These are phyloP conservation scores for Decapterus maruadsi DNA, from an alignment of 2,797 vertebrate species.

Conservation along the genomic window DNA sequence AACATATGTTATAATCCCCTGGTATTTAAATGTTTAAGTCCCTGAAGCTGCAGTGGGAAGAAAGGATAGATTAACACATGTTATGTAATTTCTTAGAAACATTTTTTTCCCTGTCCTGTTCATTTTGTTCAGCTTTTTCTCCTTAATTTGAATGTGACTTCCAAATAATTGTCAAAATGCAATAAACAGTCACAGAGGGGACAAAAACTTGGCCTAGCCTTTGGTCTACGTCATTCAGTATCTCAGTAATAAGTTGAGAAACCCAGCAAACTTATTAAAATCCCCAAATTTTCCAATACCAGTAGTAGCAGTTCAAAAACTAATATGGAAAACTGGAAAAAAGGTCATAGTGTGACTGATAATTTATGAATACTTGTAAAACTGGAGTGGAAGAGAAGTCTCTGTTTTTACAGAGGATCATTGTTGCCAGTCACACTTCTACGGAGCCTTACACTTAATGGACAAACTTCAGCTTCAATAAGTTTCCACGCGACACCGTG, in stretches of 20 bases:
- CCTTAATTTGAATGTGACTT: neutral
- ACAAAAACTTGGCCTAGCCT: neutral
- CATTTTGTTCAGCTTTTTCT: neutral
- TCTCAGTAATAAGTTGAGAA: constrained; percentile 56
- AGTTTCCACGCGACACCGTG: constrained; percentile 59
- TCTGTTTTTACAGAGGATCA: constrained; percentile 50
- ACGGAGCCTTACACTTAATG: constrained; percentile 10
- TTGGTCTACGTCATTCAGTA: neutral
- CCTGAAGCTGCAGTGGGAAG: constrained; percentile 41
- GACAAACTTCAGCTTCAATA: constrained; percentile 22
- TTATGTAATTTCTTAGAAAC: constrained; percentile 49
- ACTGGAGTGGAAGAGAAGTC: constrained; percentile 46
- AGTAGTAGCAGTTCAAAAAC: constrained; percentile 28
- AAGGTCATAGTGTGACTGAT: constrained; percentile 52
- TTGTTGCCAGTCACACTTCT: constrained; percentile 57
- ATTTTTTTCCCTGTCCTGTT: neutral
- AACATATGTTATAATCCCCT: constrained; percentile 44
- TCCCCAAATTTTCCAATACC: constrained; percentile 43
- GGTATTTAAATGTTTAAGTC: constrained; percentile 43
- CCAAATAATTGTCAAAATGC: constrained; percentile 1
- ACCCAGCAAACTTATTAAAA: constrained; percentile 62
- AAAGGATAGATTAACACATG: constrained; percentile 43
- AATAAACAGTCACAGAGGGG: neutral
- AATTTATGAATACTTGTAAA: constrained; percentile 65
- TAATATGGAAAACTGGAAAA: constrained; percentile 71